Evolutionary conservation across 1,140 invertebrate genomes (phyloP), one percentile per base, ranked within the genome.

Genomic region (Aphelenchoides besseyi): DNA sequence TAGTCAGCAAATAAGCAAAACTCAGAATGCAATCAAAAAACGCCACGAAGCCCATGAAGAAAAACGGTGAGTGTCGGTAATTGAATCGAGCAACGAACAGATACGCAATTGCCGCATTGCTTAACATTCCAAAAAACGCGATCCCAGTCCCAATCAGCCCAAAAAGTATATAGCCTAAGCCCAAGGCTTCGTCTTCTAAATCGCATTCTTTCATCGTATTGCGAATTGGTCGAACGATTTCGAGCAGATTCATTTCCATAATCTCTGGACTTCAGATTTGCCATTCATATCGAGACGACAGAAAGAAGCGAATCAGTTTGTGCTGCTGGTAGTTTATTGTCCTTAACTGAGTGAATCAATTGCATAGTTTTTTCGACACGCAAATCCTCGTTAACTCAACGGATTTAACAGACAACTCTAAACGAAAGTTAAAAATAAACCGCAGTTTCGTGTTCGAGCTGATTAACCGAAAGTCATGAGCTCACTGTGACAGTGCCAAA

Each of bases 61-160:
- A 77, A 52, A 79, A 77, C 2, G 76, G 77, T 35, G 76, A 77
- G 67, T 80, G 78, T 16, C 76, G 67, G 41, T 74, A 77, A 61
- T 77, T 72, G 12, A 54, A 63, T 2, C 54, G 55, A 18, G 72
- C 53, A 9, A 77, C 30, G 52, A 77, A 77, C 30, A 77, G 54
- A n/a, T 63, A 32, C 16, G 77, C 70, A 3, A 77, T 52, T 30
- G 76, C 3, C n/a, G 67, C 75, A 48, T 77, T 77, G 3, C 77
- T 72, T 3, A 79, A 3, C 48, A 79, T 59, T 16, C 76, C 76
- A 66, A 73, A 77, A 18, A 73, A 2, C 30, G 76, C 63, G 3
- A 71, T 41, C 3, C 36, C 9, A 5, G 77, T 77, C 52, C 76
- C 76, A 28, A 68, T 48, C 41, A 48, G 41, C 12, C 12, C 41